Percentiles rank a stretch among this genome's conserved stretches.
Conservation (phyloP, 2,888 invertebrate genomes). For the Lutraria lutraria region DNA sequence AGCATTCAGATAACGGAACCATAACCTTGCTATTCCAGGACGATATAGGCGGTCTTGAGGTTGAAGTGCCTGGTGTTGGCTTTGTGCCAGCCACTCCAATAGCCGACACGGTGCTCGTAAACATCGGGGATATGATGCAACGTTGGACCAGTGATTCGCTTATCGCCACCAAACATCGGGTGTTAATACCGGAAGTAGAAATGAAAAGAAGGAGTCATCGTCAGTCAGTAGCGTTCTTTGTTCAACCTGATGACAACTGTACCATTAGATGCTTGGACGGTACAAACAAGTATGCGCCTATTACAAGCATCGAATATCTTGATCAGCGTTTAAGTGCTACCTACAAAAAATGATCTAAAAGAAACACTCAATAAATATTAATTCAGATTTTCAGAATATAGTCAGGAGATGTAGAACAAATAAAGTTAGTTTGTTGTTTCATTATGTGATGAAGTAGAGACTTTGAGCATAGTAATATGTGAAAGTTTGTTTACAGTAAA, state of each 20-base stretch:
- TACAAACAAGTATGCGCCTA: conserved; percentile 76
- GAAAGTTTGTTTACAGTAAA: no score
- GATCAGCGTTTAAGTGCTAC: conserved; percentile 50
- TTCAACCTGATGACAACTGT: conserved; percentile 71
- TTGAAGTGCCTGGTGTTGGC: conserved; percentile 87
- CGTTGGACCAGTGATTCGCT: conserved; percentile 92
- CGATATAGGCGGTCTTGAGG: conserved; percentile 74
- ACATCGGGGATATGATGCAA: conserved; percentile 92
- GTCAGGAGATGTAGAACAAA: no score
- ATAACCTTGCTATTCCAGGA: conserved; percentile 77
- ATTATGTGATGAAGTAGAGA: no score
- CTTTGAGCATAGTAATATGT: no score
- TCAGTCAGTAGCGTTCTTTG: conserved; percentile 74
- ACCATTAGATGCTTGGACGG: conserved; percentile 76
- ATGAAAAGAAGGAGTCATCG: conserved; percentile 47
- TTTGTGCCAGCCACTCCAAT: conserved; percentile 93
- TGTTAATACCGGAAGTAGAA: conserved; percentile 71
- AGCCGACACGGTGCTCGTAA: conserved; percentile 92
- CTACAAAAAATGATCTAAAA: no score
- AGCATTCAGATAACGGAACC: conserved; percentile 76
- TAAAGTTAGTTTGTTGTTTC: no score
- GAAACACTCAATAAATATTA: no score
- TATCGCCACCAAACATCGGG: conserved; percentile 89
- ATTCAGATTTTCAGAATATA: no score
- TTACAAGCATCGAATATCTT: conserved; percentile 71